These are phyloP conservation scores for Erebia aethiops DNA, from an alignment of 2,888 invertebrate species.

Conservation along the genomic window DNA sequence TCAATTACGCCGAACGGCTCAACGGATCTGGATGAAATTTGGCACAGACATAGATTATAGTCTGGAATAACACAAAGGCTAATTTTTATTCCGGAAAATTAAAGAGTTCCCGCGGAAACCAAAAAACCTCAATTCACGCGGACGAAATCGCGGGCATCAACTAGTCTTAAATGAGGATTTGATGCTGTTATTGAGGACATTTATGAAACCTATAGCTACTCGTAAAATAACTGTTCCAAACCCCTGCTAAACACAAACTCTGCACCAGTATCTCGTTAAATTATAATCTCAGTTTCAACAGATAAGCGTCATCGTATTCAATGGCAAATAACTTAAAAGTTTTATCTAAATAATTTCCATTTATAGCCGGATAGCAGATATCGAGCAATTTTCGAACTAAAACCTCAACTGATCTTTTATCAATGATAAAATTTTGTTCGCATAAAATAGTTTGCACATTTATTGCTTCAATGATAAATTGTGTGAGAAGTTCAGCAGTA, in stretches of 20 bases:
- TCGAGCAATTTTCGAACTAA: conserved; percentile 7
- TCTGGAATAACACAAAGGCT: too few species aligned
- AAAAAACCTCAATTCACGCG: too few species aligned
- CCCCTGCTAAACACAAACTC: neutral
- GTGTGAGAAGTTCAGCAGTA: conserved; percentile 42
- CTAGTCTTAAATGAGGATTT: too few species aligned
- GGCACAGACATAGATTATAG: too few species aligned
- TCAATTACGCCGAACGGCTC: too few species aligned
- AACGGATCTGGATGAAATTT: too few species aligned
- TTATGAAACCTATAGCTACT: neutral
- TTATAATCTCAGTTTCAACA: conserved; percentile 6
- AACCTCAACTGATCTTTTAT: conserved; percentile 15
- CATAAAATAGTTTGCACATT: conserved; percentile 28
- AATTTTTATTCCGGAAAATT: too few species aligned
- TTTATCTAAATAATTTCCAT: conserved; percentile 25
- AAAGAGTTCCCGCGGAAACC: too few species aligned
- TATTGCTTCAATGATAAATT: conserved; percentile 37
- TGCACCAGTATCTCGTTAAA: conserved; percentile 4
- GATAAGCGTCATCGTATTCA: conserved; percentile 18
- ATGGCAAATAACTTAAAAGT: conserved; percentile 25
- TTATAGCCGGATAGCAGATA: conserved; percentile 6
- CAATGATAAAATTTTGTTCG: conserved; percentile 18
- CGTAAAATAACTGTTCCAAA: neutral
- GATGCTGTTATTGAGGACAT: too few species aligned
- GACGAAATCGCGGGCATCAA: too few species aligned